Evolutionary conservation across 2,113 vertebrate species (phyloP), one percentile per base, ranked within the genome.

Genomic region (Lota lota): DNA sequence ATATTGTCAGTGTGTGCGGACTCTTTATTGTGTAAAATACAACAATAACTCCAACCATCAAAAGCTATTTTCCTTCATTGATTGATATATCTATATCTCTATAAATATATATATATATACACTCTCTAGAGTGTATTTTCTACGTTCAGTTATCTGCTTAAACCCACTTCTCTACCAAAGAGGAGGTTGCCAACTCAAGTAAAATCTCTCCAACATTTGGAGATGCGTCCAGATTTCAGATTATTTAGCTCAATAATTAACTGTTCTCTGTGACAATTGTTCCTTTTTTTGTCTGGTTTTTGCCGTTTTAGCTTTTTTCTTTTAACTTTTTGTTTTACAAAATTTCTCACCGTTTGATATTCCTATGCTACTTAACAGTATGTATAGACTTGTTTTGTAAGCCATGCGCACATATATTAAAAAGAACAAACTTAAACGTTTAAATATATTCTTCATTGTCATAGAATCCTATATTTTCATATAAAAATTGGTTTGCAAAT

Each of bases 391-490:
- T 88, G 88, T 81, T 89, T 91, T 68, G 7, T 88, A 73, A 77
- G 59, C 19, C 56, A 77, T 94, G 90, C 93, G 93, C 93, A 94
- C 93, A 93, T 92, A 92, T 91, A 89, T 90, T 94, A 93, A 83
- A 47, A 88, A 87, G 92, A 92, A 92, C 86, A 93, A 93, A 93
- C 89, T 91, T 93, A 92, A 24, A 21, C 60, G 22, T n/a, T 91
- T 93, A 93, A 93, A 94, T 94, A 91, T 92, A 91, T 94, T 92
- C 91, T 95, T 94, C 95, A 92, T 94, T 93, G 92, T 94, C 93
- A 94, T 94, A 96, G 92, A 93, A 92, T 93, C 94, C 93, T 95
- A 94, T 94, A 95, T 96, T 97, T 97, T 95, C 93, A 94, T 95
- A 95, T 93, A 91, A 94, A 91, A 94, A 90, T 93, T 94, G 93